These are phyloP conservation scores for Drosophila sordidapex DNA, from an alignment of 2,888 invertebrate genomes.

Conservation along the genomic window DNA sequence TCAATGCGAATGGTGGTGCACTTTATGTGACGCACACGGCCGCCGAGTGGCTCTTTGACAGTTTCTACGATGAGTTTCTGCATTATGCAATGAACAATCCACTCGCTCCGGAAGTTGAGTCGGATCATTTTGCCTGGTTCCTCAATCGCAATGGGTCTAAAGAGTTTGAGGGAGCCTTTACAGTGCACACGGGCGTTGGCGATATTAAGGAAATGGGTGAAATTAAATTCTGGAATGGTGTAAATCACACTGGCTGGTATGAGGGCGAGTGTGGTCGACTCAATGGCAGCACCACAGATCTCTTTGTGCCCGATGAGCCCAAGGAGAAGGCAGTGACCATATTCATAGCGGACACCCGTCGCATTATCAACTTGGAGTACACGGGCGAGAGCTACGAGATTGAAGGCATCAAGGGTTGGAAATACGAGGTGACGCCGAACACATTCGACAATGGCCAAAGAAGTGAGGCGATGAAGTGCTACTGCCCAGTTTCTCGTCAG, in stretches of 20 bases:
- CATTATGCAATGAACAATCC: slow-evolving; percentile 85
- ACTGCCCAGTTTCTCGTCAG: slow-evolving; percentile 85
- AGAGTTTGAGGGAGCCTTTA: slow-evolving; percentile 90
- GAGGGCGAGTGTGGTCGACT: slow-evolving; percentile 88
- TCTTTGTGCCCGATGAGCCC: slow-evolving; percentile 89
- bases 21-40: slow-evolving; percentile 88
- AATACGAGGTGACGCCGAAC: slow-evolving; percentile 86
- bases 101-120: slow-evolving; percentile 79
- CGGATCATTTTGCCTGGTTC: slow-evolving; percentile 93
- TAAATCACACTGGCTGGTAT: slow-evolving; percentile 87
- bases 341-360: slow-evolving; percentile 92
- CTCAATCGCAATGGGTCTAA: slow-evolving; percentile 90
- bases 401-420: slow-evolving; percentile 79
- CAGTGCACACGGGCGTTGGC: slow-evolving; percentile 90
- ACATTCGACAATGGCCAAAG: slow-evolving; percentile 90
- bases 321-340: slow-evolving; percentile 87
- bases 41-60: slow-evolving; percentile 90
- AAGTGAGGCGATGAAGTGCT: slow-evolving; percentile 88
- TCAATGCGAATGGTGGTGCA: slow-evolving; percentile 86
- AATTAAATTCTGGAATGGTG: slow-evolving; percentile 90
- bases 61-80: slow-evolving; percentile 91
- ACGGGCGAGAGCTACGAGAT: slow-evolving; percentile 58
- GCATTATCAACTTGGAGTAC: slow-evolving; percentile 86
- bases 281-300: slow-evolving; percentile 91
- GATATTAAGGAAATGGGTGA: slow-evolving; percentile 89